A percentile compares a stretch with the other conserved stretches of the same genome.
Evolutionary conservation across 2,113 vertebrate genomes (phyloP).

Genomic region (Platichthys flesus): DNA sequence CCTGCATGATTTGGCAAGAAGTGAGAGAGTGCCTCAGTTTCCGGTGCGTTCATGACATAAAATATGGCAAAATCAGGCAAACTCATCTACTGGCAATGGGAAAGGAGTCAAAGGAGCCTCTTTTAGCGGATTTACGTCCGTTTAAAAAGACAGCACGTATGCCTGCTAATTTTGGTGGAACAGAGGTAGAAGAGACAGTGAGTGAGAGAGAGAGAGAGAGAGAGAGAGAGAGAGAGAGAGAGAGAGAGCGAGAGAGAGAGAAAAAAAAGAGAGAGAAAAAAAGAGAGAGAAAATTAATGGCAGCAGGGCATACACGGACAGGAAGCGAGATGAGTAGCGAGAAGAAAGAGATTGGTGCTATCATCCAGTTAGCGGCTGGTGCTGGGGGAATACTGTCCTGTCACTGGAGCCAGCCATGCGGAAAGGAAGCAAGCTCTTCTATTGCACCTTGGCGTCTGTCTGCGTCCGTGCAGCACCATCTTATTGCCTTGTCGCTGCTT

Average conservation of each 20-base stretch:
- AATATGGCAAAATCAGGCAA: no score
- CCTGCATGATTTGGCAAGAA: no score
- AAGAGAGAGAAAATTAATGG: constrained; percentile 41
- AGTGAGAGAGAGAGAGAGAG: background rate
- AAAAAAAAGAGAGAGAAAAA: constrained; percentile 16
- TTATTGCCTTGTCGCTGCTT: constrained; percentile 60
- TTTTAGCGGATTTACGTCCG: no score
- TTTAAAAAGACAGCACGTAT: no score
- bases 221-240: constrained; percentile 13
- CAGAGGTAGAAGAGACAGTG: background rate
- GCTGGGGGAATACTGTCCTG: constrained; percentile 75
- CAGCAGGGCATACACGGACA: constrained; percentile 45
- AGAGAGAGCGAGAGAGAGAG: constrained; percentile 9
- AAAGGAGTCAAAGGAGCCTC: no score
- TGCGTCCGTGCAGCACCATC: constrained; percentile 55
- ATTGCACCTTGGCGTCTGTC: constrained; percentile 65
- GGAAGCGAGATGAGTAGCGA: constrained; percentile 46
- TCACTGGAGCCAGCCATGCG: constrained; percentile 74
- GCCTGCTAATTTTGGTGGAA: no score
- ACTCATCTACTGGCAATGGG: no score
- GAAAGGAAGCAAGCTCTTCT: constrained; percentile 65
- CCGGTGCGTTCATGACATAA: no score
- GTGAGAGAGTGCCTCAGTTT: no score
- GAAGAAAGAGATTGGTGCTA: constrained; percentile 65
- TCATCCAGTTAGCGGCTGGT: constrained; percentile 73